Evolutionary conservation across 2,113 vertebrate genomes (phyloP), one percentile per base, ranked within the genome.

Genomic region (Petroica traversi): DNA sequence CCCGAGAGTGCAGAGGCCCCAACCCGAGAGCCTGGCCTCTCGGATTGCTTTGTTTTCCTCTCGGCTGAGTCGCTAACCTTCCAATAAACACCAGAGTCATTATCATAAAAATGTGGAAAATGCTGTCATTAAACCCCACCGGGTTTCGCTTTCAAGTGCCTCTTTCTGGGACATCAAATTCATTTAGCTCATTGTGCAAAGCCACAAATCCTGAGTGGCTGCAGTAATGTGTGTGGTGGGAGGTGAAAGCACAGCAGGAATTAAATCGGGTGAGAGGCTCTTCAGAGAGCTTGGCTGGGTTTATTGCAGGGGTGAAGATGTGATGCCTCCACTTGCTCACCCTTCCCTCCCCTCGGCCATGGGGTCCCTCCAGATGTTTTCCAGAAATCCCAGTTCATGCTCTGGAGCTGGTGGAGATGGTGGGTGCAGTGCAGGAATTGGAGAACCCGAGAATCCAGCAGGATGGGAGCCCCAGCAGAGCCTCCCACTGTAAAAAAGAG

Each of bases 81-180:
- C 92, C 94, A 96, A 95, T 96, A 97, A 95, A 95, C 89, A 89
- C 93, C 92, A 86, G 88, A 90, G 89, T 83, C 92, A 74, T 96
- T 83, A 85, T 85, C 85, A 96, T 96, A 93, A 94, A 96, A 88
- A 92, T 71, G 90, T 79, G 85, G 75, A 93, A 96, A 96, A 92
- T 93, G 94, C 88, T 93, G 24, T 93, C 95, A 95, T 95, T 90
- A 96, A 96, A 95, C 93, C 92, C 71, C 72, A 54, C 66, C 48
- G 55, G 55, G 85, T 95, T 95, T 88, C 11, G 55, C 84, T 94
- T 92, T 88, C 95, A 96, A 97, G 94, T 83, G 92, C 92, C 92
- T 97, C 92, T 95, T 96, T 94, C 94, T 93, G 94, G 96, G 96
- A 93, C 92, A 95, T 97, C 85, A 96, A 92, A 95, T 96, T 96